Evolutionary conservation across 2,797 vertebrate species (phyloP), one percentile per base, ranked within the genome.

Genomic region (Hemibagrus guttatus): DNA sequence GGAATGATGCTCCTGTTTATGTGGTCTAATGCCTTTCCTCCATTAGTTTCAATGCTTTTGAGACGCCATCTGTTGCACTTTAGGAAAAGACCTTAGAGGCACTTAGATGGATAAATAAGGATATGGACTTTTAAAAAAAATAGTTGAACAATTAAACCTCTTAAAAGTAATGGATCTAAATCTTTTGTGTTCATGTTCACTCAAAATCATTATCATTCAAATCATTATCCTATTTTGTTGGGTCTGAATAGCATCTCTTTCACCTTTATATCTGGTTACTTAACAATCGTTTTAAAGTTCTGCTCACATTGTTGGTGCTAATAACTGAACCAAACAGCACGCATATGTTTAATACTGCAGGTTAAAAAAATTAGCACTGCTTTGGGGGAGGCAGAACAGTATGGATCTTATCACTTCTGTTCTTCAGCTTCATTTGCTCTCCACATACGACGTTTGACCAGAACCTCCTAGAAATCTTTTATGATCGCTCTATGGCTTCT

Each of bases 1-100:
- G 93, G 94, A 94, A 95, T 95, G 94, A 96, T 96, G 94, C 94
- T 94, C 92, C 95, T 97, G 96, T 97, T 97, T 97, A 97, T 94
- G 94, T 94, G 92, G 93, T 95, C 78, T 96, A 96, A 97, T 95
- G 93, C 94, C 92, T 95, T 93, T 63, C 89, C 92, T 89, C 95
- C 94, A 94, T 94, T 95, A 95, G 95, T 92, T 90, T 91, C 35
- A 89, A 91, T 35, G 93, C 93, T 94, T 92, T 91, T 93, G 90
- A 96, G 94, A 94, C 93, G 93, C 92, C 94, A 93, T 95, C 93
- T 95, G 92, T 93, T 93, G 35, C 78, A 61, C 35, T 81, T 11
- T 81, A 42, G 58, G 23, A 63, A 16, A 63, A 81, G 12, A 80
- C 56, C 13, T 61, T 80, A n/a, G 56, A 80, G 58, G 78, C 58